Evolutionary conservation across 1,140 invertebrate genomes (phyloP).

Genomic region (Listronotus oregonensis): DNA sequence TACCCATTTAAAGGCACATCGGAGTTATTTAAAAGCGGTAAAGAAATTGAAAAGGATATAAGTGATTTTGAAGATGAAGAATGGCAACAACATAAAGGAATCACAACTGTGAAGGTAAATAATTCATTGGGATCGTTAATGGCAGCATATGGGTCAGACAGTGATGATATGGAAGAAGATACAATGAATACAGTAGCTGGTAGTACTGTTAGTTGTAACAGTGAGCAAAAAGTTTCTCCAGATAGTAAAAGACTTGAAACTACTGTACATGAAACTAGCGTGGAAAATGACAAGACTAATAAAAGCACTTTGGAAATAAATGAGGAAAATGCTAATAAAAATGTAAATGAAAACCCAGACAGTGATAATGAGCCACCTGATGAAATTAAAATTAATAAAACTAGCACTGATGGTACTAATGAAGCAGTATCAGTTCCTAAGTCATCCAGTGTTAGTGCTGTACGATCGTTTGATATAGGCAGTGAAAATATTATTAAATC

Average conservation of each 20-base stretch:
- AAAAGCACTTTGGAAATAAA: background rate
- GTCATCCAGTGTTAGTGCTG: background rate
- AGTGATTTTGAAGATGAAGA: slow-evolving; percentile 52
- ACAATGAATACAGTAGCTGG: slow-evolving; percentile 14
- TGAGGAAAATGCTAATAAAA: slow-evolving; percentile 18
- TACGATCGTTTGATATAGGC: background rate
- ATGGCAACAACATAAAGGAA: slow-evolving; percentile 43
- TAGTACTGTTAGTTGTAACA: background rate
- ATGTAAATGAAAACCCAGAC: slow-evolving; percentile 15
- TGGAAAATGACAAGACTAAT: background rate
- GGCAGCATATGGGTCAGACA: slow-evolving; percentile 61
- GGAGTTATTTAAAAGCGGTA: slow-evolving; percentile 45
- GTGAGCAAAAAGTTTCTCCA: background rate
- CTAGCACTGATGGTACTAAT: background rate
- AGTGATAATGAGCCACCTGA: slow-evolving; percentile 54
- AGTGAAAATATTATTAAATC: background rate
- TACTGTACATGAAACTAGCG: background rate
- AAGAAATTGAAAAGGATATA: slow-evolving; percentile 37
- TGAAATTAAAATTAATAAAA: slow-evolving; percentile 53
- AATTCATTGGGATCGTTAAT: slow-evolving; percentile 61
- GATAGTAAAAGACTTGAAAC: background rate
- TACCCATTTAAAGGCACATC: slow-evolving; percentile 55
- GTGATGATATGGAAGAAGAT: slow-evolving; percentile 41
- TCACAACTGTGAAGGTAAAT: slow-evolving; percentile 53
- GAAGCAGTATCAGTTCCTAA: background rate